A percentile compares a stretch with the other conserved stretches of the same genome.
phyloP scores from a whole-genome alignment of 2,888 invertebrate species.

The Rhagonycha fulva region DNA sequence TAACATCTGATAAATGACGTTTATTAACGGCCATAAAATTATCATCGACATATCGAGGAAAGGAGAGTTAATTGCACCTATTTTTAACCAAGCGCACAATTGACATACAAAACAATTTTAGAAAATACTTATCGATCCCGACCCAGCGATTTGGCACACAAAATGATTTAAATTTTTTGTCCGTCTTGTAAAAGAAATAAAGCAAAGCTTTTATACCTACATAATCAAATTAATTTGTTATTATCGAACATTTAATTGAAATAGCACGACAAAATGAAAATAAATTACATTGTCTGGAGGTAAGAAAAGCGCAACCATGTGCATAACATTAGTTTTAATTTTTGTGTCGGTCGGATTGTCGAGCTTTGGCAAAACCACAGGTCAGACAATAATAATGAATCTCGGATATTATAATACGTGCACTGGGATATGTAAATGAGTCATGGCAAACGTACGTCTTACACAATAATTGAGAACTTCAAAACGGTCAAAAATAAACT shows the following conservation, averaged over 20 bases:
- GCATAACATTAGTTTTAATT: slow-evolving; percentile 19
- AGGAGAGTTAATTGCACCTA: background rate
- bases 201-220: background rate
- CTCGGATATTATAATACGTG: slow-evolving; percentile 19
- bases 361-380: slow-evolving; percentile 22
- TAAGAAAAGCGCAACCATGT: slow-evolving; percentile 2
- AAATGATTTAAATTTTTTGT: background rate
- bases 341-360: slow-evolving; percentile 11
- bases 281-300: slow-evolving; percentile 6
- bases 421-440: slow-evolving; percentile 23
- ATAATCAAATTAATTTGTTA: background rate
- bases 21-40: background rate
- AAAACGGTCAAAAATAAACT: slow-evolving; percentile 13
- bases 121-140: background rate
- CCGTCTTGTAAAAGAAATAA: background rate
- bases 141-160: background rate
- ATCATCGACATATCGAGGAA: background rate
- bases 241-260: background rate
- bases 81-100: background rate
- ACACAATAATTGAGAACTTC: slow-evolving; percentile 21
- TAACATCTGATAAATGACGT: background rate
- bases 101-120: background rate
- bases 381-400: slow-evolving; percentile 24
- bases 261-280: background rate
- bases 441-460: slow-evolving; percentile 19